Base-by-base conservation (phyloP, 2,888 invertebrate species). In the Ctenicera cuprea region DNA sequence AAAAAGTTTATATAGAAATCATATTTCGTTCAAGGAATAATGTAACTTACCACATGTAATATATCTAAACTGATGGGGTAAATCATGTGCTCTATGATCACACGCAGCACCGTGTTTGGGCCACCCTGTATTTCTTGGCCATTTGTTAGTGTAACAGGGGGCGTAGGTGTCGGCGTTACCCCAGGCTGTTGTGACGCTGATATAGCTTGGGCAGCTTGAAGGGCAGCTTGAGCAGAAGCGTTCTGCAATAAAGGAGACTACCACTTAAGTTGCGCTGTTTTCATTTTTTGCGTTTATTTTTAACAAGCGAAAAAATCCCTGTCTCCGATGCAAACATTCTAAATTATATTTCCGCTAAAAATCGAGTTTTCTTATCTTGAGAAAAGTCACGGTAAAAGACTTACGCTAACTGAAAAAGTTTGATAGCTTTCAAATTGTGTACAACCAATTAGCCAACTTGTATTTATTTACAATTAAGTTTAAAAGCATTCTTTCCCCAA, bases 21-120 rank as follows among this genome's bases (percentile, higher is more conserved):
- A 26, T 26, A 26, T 26, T 26, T 26, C 5, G 5, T 26, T 26
- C 5, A 26, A 26, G 5, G 5, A 26, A 26, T 2, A 26, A 5
- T 5, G 26, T 26, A 48, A 82, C 89, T 87, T 86, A 94, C 94
- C 91, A 93, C 92, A 87, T 97, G 95, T 80, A 99, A 92, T 77
- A 98, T 96, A 88, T 99, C 99, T 85, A 99, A 92, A 70, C 97
- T 97, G 83, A 99, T 98, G 63, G 98, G 98, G 88, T 99, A 99
- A 83, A 99, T 91, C 94, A 99, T 95, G 89, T 99, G 97, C 89
- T 99, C 99, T 83, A 99, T 95, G 87, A 99, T 98, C 82, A 99
- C 98, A 81, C 99, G 93, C 80, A 99, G 93, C 80, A 99, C 98
- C 63, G 98, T 95, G 89, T 97, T 97, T 75, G 97, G 96, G 73